These are phyloP conservation scores for Pissodes strobi DNA, from an alignment of 1,140 invertebrate genomes.

Conservation along the genomic window DNA sequence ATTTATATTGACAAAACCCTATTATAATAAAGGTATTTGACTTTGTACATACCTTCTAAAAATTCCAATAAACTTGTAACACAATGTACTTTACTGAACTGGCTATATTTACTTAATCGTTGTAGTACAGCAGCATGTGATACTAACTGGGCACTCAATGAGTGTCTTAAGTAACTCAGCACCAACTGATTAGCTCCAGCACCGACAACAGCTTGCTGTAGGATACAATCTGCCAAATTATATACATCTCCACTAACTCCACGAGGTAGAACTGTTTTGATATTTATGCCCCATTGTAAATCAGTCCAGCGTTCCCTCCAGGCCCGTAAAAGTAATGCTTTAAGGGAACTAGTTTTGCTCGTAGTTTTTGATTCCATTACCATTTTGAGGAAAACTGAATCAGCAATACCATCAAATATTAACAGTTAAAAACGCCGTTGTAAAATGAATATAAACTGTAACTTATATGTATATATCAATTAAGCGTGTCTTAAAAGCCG, in stretches of 20 bases:
- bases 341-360: slow-evolving; percentile 83
- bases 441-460: neutral
- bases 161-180: slow-evolving; percentile 90
- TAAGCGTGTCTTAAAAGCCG: no score
- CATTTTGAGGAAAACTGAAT: slow-evolving; percentile 29
- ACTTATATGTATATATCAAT: neutral
- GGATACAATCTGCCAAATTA: slow-evolving; percentile 88
- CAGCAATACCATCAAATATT: neutral
- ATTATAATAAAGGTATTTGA: no score
- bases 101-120: slow-evolving; percentile 86
- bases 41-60: slow-evolving; percentile 71
- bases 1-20: no score
- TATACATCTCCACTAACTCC: slow-evolving; percentile 90
- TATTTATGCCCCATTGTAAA: slow-evolving; percentile 93
- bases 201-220: slow-evolving; percentile 90
- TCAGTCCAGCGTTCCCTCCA: slow-evolving; percentile 95
- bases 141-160: slow-evolving; percentile 84
- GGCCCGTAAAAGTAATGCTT: slow-evolving; percentile 81
- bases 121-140: slow-evolving; percentile 87
- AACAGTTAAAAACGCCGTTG: neutral
- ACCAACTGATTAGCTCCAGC: slow-evolving; percentile 89
- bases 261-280: slow-evolving; percentile 82
- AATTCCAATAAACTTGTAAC: slow-evolving; percentile 84
- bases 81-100: slow-evolving; percentile 87
- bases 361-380: slow-evolving; percentile 76